Evolutionary conservation across 2,888 invertebrate genomes (phyloP).

Genomic region (Tachina fera): DNA sequence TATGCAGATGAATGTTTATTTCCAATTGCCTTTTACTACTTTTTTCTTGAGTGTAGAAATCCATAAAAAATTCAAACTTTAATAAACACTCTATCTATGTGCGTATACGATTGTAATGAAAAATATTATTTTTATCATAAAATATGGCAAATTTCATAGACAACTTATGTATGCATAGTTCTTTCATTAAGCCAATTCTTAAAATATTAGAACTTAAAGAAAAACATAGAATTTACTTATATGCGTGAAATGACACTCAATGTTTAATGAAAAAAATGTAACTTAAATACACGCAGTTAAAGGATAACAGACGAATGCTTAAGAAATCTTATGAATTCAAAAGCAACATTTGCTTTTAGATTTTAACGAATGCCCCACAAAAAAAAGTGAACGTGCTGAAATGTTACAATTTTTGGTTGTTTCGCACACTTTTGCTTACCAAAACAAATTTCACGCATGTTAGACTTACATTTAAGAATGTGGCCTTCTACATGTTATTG

Average conservation of each 20-base stretch:
- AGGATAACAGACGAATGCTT: not conserved
- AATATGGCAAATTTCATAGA: not conserved
- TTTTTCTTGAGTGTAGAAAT: too few relatives aligned
- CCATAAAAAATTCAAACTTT: not conserved
- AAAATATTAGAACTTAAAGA: not conserved
- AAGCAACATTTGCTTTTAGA: conserved; percentile 17
- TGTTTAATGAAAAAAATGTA: not conserved
- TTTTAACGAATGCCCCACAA: conserved; percentile 34
- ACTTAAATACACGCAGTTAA: not conserved
- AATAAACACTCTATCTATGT: not conserved
- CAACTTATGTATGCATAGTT: not conserved
- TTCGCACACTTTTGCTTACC: conserved; percentile 74
- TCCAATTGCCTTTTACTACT: too few relatives aligned
- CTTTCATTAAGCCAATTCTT: not conserved
- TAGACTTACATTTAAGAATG: conserved; percentile 60
- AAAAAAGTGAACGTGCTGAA: conserved; percentile 70
- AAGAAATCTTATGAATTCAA: conserved; percentile 55
- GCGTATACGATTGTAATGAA: not conserved
- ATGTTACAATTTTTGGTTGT: conserved; percentile 68
- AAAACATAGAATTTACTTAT: not conserved
- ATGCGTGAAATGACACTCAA: not conserved
- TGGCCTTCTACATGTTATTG: conserved; percentile 18
- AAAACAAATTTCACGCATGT: conserved; percentile 78
- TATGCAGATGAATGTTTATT: too few relatives aligned
- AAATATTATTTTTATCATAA: not conserved